Conservation (phyloP, 2,888 invertebrate genomes). For the Ptychoptera contaminata region DNA sequence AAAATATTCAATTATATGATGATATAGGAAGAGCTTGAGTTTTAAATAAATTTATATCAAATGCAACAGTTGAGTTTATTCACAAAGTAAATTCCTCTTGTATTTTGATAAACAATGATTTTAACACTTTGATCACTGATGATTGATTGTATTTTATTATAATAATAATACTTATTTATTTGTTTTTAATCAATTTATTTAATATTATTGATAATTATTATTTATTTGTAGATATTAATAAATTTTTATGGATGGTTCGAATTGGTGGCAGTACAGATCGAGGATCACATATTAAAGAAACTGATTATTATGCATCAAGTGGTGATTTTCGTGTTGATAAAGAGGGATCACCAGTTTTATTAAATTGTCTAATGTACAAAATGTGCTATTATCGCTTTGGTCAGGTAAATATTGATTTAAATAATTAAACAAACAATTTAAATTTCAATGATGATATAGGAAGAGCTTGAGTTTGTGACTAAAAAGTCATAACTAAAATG, state of each 20-base stretch:
- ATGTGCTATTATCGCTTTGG: conserved; percentile 99
- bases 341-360: conserved; percentile 77
- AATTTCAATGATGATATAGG: background rate
- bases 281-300: conserved; percentile 89
- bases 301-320: conserved; percentile 87
- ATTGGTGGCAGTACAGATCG: conserved; percentile 92
- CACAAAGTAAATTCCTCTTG: too few species aligned
- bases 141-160: background rate
- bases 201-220: too few species aligned
- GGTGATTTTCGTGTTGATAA: conserved; percentile 95
- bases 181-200: conserved; percentile 10
- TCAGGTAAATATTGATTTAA: conserved; percentile 29
- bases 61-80: too few species aligned
- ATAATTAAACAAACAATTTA: background rate
- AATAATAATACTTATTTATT: background rate
- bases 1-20: too few species aligned
- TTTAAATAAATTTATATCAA: too few species aligned
- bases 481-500: background rate
- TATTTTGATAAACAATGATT: too few species aligned
- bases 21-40: too few species aligned
- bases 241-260: conserved; percentile 98
- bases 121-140: background rate
- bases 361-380: conserved; percentile 99
- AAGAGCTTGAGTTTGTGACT: background rate
- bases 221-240: conserved; percentile 68